Conservation (phyloP, 2,888 invertebrate species). For the Chrysolina americana region DNA sequence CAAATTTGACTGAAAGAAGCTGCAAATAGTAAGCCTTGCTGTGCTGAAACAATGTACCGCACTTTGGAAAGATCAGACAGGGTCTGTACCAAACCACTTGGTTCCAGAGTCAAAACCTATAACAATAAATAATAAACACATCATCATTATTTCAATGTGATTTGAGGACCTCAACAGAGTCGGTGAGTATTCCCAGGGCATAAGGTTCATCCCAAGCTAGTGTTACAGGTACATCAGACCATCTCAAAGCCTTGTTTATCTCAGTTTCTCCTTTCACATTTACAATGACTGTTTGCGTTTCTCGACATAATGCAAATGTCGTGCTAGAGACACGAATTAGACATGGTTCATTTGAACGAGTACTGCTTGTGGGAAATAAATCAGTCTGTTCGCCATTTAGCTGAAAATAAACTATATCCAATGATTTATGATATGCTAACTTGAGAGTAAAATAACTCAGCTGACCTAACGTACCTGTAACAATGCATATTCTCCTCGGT, state of each 20-base stretch:
- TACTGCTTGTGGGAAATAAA: constrained; percentile 87
- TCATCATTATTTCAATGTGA: background rate
- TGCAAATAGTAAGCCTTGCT: constrained; percentile 86
- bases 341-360: constrained; percentile 85
- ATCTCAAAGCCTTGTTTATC: constrained; percentile 81
- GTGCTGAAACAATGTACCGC: constrained; percentile 81
- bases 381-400: constrained; percentile 80
- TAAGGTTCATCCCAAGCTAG: constrained; percentile 95
- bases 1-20: constrained; percentile 92
- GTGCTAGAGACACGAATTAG: constrained; percentile 83
- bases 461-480: constrained; percentile 52
- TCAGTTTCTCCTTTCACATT: constrained; percentile 81
- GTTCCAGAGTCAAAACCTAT: constrained; percentile 85
- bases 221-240: constrained; percentile 83
- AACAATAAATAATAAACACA: constrained; percentile 28
- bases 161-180: constrained; percentile 77
- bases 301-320: constrained; percentile 87
- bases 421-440: too few relatives aligned
- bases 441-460: background rate
- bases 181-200: constrained; percentile 86
- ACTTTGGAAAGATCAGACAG: constrained; percentile 83
- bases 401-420: constrained; percentile 43
- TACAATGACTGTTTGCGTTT: constrained; percentile 89
- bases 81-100: constrained; percentile 85
- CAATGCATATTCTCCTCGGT: constrained; percentile 76